These are phyloP conservation scores for Cataglyphis albicans DNA, from an alignment of 2,888 invertebrate species.

Conservation along the genomic window DNA sequence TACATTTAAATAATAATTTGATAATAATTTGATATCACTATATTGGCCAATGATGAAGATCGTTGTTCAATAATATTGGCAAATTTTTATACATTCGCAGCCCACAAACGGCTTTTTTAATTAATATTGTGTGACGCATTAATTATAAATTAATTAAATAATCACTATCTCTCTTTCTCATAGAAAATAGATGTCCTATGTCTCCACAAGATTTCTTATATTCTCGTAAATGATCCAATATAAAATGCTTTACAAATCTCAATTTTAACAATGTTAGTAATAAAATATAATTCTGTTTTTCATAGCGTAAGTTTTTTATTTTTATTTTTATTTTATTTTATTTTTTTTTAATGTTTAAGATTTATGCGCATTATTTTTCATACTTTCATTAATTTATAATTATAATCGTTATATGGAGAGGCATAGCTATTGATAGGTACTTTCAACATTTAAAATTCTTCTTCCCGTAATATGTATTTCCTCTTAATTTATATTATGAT, in stretches of 20 bases:
- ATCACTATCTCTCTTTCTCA: too few species aligned
- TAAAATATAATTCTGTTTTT: neutral
- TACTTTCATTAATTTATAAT: neutral
- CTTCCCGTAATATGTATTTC: neutral
- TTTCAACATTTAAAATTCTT: neutral
- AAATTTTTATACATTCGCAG: too few species aligned
- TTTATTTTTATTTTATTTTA: neutral
- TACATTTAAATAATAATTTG: too few species aligned
- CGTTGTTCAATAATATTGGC: neutral
- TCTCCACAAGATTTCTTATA: too few species aligned
- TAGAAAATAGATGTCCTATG: too few species aligned
- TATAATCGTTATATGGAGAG: neutral
- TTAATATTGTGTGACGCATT: too few species aligned
- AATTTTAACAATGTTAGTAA: neutral
- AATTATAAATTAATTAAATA: too few species aligned
- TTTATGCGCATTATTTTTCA: neutral
- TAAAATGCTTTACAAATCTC: too few species aligned
- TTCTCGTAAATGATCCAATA: too few species aligned
- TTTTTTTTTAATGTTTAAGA: neutral
- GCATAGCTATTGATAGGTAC: neutral
- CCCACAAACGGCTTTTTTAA: too few species aligned
- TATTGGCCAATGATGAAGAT: neutral
- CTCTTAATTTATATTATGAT: slow-evolving; percentile 7
- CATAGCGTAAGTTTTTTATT: neutral
- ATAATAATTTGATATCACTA: slow-evolving; percentile 26